Evolutionary conservation across 1,140 invertebrate genomes (phyloP), one percentile per base, ranked within the genome.

Genomic region (Matsumurasca onukii): DNA sequence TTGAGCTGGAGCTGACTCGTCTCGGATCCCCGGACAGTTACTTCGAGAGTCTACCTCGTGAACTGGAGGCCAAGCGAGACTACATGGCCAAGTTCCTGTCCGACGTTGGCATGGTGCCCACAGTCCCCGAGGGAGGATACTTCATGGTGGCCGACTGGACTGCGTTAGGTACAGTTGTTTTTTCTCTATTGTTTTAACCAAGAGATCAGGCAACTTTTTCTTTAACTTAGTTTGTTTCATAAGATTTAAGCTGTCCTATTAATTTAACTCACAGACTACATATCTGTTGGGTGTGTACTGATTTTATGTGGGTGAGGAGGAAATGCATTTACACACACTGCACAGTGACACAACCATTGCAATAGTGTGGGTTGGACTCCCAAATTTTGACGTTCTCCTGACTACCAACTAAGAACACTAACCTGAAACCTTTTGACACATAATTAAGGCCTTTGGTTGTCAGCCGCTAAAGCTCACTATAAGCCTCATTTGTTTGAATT

Each of bases 71-170:
- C 9, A 99, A 99, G 80, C 80, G 96, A 25, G 91, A 99, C 77
- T 89, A 82, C 71, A 89, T 99, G 81, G 90, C 87, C 0, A 88
- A 89, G 75, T 85, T 91, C 55, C 79, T 98, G 1, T 77, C 71
- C 9, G 89, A 94, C 3, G 87, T 89, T 65, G 96, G 94, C 0
- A 92, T 99, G 86, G 86, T 86, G 20, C 95, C 97, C 0, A 95
- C 93, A 0, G 83, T 98, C 55, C 98, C 98, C 0, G 92, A 99
- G 71, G 97, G 94, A 17, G 97, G 97, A 0, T 99, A 98, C 79
- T 99, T 99, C 78, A 93, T 99, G 84, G 77, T 99, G 13, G 95
- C 94, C 1, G 92, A 99, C 79, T 98, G 94, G 88, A 88, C 86
- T n/a, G 80, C 85, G 3, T 80, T 97, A 71, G 86, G 86, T 59